Base-by-base conservation (phyloP, 2,113 vertebrate genomes). In the Ardeotis arabs region DNA sequence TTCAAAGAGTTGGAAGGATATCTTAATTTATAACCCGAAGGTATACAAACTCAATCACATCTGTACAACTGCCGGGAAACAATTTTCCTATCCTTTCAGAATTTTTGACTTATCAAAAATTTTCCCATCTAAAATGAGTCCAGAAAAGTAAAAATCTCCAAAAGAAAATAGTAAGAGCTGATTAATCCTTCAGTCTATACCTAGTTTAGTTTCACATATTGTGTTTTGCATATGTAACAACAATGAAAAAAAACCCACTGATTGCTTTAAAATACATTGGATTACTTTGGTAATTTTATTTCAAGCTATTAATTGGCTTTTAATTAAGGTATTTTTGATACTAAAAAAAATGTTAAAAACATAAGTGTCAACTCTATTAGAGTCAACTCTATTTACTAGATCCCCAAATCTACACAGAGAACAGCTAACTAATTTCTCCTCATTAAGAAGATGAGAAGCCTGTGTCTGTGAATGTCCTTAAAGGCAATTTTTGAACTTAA, bases 21-120 rank as follows among this genome's bases (percentile, higher is more conserved):
- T 45, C 24, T 91, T 89, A 76, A 79, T 79, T 82, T 94, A 60
- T 59, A 79, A 44, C 58, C 87, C 79, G 66, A 62, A 95, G 88
- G 31, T 79, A 53, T 39, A 63, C 27, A 83, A 90, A 85, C 20
- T 59, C 79, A 63, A 79, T 79, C 29, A 15, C 53, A 76, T 45
- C 27, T 56, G 24, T 72, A 44, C 33, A 77, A 25, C 22, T 88
- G 45, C 52, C 82, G 92, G 64, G 41, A 95, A 69, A 50, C 9
- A 86, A 70, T 84, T 93, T 86, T 73, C 37, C 17, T 67, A 15
- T 81, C 64, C 60, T 70, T 53, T 70, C n/a, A 92, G 76, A 84
- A 74, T 70, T 95, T 93, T 86, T 80, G n/a, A 67, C 14, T 9
- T 50, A 63, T 56, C 39, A 83, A 85, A 89, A 69, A 16, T 7